Evolutionary conservation across 2,113 vertebrate genomes (phyloP).

Genomic region (Columba livia): DNA sequence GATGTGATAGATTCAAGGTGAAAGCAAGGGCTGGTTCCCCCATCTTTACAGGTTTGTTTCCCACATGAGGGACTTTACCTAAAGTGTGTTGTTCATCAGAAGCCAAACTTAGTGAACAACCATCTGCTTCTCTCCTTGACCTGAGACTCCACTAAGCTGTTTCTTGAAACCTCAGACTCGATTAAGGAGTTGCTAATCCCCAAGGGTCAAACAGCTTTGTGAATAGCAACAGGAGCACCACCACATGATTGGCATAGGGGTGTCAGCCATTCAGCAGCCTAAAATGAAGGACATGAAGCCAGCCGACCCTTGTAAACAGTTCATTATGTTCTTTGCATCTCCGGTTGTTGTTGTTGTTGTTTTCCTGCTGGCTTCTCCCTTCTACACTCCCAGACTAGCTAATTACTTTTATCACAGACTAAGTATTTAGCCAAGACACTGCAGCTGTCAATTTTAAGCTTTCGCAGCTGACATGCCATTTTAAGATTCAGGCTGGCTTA

Average conservation of each 20-base stretch:
- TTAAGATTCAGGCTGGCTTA: neutral
- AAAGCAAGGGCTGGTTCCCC: neutral
- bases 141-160: neutral
- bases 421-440: neutral
- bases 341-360: neutral
- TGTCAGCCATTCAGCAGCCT: neutral
- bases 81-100: neutral
- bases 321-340: constrained; percentile 37
- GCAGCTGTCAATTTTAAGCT: neutral
- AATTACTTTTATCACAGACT: neutral
- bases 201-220: neutral
- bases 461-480: neutral
- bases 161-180: neutral
- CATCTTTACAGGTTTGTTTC: neutral
- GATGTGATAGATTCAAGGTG: neutral
- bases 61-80: fast-evolving
- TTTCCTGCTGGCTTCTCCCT: neutral
- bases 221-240: neutral
- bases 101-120: neutral
- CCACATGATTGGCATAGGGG: neutral
- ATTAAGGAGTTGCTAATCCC: neutral
- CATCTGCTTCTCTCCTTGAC: neutral
- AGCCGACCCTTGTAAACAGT: constrained; percentile 15
- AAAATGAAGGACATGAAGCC: neutral
- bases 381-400: neutral